Evolutionary conservation across 1,140 invertebrate genomes (phyloP), one percentile per base, ranked within the genome.

Genomic region (Harpegnathos saltator): DNA sequence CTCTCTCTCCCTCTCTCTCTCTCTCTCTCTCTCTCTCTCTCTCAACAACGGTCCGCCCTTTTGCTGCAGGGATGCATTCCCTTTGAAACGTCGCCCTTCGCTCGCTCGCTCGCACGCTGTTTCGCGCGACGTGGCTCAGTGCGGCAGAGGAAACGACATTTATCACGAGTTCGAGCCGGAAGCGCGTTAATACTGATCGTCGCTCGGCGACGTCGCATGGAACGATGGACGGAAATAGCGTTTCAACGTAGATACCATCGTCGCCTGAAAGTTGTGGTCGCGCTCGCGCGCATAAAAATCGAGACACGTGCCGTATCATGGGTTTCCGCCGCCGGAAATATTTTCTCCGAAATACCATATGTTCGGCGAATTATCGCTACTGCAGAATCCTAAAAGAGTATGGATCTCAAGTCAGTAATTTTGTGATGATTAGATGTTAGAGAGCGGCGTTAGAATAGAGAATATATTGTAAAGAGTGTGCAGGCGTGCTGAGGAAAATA

Each of bases 1-100:
- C n/a, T n/a, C n/a, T n/a, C n/a, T n/a, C n/a, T n/a, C n/a, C n/a
- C n/a, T n/a, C n/a, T n/a, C n/a, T n/a, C n/a, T n/a, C n/a, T n/a
- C n/a, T n/a, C n/a, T n/a, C n/a, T n/a, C n/a, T n/a, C n/a, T n/a
- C n/a, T n/a, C n/a, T n/a, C n/a, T n/a, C n/a, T 3, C 29, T 33
- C 5, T 33, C 29, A 33, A 5, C 29, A 5, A 5, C 29, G 63
- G 62, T 85, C 38, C 83, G 69, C 59, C 72, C 82, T 80, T 86
- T 83, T 75, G 80, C 66, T 50, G 24, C 19, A 54, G 56, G 14
- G 38, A 52, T 38, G 56, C 29, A 38, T 33, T 3, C 56, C 84
- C 86, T 88, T 89, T 88, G 86, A 88, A 85, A 88, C 50, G 50
- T 62, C 77, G 59, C 44, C 71, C 7, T 24, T 68, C 73, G 44